Evolutionary conservation across 2,113 vertebrate species (phyloP).

Genomic region (Corythornis vintsioides): DNA sequence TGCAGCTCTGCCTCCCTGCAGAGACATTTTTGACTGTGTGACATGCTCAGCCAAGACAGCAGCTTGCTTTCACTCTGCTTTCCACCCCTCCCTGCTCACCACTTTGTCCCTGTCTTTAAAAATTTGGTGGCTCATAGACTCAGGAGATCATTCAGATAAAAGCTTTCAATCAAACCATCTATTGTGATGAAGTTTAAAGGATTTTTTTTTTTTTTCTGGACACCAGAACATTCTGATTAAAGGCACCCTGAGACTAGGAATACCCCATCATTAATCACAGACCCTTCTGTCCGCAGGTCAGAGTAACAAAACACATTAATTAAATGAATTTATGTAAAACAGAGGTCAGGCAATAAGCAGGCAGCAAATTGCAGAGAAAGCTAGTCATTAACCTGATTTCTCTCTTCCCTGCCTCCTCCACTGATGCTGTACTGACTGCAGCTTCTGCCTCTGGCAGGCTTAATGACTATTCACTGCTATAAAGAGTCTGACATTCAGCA

Average conservation of each 20-base stretch:
- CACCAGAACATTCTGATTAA: background rate
- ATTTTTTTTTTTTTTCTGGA: conserved; percentile 2
- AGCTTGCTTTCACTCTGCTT: background rate
- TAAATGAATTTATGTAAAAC: conserved; percentile 61
- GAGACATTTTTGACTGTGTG: background rate
- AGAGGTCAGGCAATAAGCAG: conserved; percentile 30
- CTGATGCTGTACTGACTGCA: conserved; percentile 36
- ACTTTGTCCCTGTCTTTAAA: conserved; percentile 39
- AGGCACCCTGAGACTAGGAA: background rate
- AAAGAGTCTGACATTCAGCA: conserved; percentile 28
- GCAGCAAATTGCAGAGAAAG: conserved; percentile 49
- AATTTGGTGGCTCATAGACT: conserved; percentile 1
- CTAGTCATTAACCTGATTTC: conserved; percentile 67
- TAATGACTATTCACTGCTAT: conserved; percentile 60
- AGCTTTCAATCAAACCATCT: conserved; percentile 52
- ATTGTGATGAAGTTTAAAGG: conserved; percentile 19
- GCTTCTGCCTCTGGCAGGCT: conserved; percentile 50
- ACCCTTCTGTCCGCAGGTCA: conserved; percentile 5
- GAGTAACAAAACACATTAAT: conserved; percentile 40
- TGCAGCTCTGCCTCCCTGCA: conserved; percentile 1
- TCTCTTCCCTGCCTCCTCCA: conserved; percentile 3
- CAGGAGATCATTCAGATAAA: conserved; percentile 15
- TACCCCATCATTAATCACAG: background rate
- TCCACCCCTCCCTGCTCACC: conserved; percentile 46
- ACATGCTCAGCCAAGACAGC: conserved; percentile 22